Conservation (phyloP, 1,140 invertebrate genomes). For the Anastatus disparis region DNA sequence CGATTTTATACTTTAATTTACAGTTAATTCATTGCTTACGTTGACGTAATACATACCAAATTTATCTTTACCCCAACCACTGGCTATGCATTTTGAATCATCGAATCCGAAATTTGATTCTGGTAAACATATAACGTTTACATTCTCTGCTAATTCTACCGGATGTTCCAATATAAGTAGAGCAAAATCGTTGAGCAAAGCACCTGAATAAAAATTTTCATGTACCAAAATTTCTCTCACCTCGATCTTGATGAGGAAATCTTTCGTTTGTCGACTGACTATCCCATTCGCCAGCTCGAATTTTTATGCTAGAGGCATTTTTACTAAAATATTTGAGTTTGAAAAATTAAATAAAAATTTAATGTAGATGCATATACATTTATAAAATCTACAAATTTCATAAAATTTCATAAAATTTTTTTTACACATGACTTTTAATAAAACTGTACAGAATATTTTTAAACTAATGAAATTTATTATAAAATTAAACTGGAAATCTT, state of each 20-base stretch:
- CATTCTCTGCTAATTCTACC: conserved; percentile 58
- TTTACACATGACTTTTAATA: no score
- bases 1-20: neutral
- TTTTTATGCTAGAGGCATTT: neutral
- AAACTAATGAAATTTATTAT: neutral
- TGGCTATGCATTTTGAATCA: conserved; percentile 75
- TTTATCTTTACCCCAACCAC: conserved; percentile 84
- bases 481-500: neutral
- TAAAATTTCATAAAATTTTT: no score
- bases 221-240: conserved; percentile 62
- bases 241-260: conserved; percentile 68
- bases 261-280: conserved; percentile 66
- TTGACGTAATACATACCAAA: conserved; percentile 77
- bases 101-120: conserved; percentile 56
- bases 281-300: conserved; percentile 71
- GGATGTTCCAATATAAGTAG: conserved; percentile 58
- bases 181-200: conserved; percentile 66
- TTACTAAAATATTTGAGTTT: no score
- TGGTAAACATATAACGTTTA: conserved; percentile 69
- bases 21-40: no score
- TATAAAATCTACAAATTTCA: no score
- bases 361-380: no score
- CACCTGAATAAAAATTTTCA: conserved; percentile 53
- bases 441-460: no score
- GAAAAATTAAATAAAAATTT: no score